Base-by-base conservation (phyloP, 2,888 invertebrate genomes). In the Ferdinandea cuprea region DNA sequence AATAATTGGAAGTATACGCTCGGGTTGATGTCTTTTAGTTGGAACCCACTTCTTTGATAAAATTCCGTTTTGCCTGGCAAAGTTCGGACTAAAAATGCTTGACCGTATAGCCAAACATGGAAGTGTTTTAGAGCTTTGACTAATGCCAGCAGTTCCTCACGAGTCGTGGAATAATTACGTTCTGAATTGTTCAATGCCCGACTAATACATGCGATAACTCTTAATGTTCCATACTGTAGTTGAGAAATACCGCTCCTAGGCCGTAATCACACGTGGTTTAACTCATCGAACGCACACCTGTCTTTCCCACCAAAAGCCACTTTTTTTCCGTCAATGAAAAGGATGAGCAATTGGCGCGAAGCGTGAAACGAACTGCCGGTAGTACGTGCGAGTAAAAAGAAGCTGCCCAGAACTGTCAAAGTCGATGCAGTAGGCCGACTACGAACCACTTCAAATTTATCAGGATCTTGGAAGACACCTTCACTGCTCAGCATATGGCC, bases 141-240 rank as follows among this genome's bases (percentile, higher is more conserved):
- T n/a, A 65, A 15, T 50, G 30, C 46, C n/a, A 40, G 9, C 9
- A 58, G n/a, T 42, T 69, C 58, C 8, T 58, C 48, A 13, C 54
- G 35, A 0, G 54, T 56, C 1, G 35, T 48, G 48, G 37, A 46
- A 19, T 56, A 58, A 19, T 58, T 69, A 8, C 58, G 48, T 28
- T 69, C 48, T 0, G 58, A 5, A 17, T 63, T 63, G 48, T 48
- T 35, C 35, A 63, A n/a, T n/a, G n/a, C n/a, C n/a, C n/a, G n/a
- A n/a, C n/a, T n/a, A n/a, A n/a, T n/a, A n/a, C n/a, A n/a, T 11
- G 35, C 35, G 25, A 86, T 76, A 1, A 85, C 71, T 17, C 48
- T 42, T 25, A 86, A 85, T n/a, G 61, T 25, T 7, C n/a, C n/a
- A n/a, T n/a, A n/a, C n/a, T 80, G 83, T 2, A 28, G 25, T 28